Evolutionary conservation across 1,140 invertebrate species (phyloP).

Genomic region (Delia radicum): DNA sequence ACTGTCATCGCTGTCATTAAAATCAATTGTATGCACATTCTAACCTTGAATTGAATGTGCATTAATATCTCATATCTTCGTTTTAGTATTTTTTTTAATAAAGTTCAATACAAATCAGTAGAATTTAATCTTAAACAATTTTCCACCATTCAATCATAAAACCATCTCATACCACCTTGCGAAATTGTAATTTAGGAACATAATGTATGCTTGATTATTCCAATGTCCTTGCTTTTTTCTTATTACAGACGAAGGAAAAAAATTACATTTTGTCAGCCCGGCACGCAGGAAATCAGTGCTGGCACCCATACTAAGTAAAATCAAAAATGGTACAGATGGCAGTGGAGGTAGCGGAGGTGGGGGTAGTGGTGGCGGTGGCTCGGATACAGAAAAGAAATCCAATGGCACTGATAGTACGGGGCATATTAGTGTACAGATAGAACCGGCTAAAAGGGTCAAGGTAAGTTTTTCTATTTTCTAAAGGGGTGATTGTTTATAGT

Average conservation of each 20-base stretch:
- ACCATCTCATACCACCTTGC: neutral
- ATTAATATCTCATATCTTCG: neutral
- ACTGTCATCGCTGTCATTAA: neutral
- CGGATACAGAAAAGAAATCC: slow-evolving; percentile 8
- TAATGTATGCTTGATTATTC: too few relatives aligned
- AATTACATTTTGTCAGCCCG: slow-evolving; percentile 51
- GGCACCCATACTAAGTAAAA: slow-evolving; percentile 50
- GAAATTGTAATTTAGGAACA: too few relatives aligned
- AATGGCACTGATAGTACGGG: slow-evolving; percentile 28
- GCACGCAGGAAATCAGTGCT: slow-evolving; percentile 51
- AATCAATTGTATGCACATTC: neutral
- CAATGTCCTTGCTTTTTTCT: neutral
- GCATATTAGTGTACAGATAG: slow-evolving; percentile 51
- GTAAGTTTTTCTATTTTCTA: too few relatives aligned
- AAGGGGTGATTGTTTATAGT: too few relatives aligned
- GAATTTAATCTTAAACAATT: neutral
- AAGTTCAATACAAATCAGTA: slow-evolving; percentile 1
- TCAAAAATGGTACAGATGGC: slow-evolving; percentile 46
- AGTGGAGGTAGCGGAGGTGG: slow-evolving; percentile 37
- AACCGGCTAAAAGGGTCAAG: slow-evolving; percentile 52
- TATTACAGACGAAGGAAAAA: slow-evolving; percentile 53
- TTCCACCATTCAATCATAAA: slow-evolving; percentile 19
- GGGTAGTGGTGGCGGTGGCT: neutral
- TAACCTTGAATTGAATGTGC: neutral
- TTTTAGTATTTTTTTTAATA: neutral